A percentile compares a stretch with the other conserved stretches of the same genome.
Evolutionary conservation across 2,888 invertebrate species (phyloP).

Genomic region (Platycnemis pennipes): DNA sequence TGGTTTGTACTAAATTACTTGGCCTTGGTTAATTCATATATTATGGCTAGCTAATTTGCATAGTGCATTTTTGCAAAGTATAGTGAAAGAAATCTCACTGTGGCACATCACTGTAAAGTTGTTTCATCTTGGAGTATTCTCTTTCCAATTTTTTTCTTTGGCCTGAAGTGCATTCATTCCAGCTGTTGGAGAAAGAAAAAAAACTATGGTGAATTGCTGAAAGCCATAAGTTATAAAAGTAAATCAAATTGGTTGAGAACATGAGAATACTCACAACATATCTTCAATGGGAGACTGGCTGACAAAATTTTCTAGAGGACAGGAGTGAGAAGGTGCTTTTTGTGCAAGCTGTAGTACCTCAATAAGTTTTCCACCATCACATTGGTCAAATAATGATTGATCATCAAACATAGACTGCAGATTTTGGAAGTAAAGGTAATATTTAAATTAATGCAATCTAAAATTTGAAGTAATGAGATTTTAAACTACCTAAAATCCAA

Average conservation of each 20-base stretch:
- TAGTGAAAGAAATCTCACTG: background rate
- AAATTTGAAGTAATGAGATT: too few species aligned
- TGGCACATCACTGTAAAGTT: background rate
- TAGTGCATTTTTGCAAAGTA: too few species aligned
- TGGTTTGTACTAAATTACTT: too few species aligned
- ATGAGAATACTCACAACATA: background rate
- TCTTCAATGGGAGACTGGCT: background rate
- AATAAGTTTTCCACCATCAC: background rate
- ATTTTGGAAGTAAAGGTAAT: background rate
- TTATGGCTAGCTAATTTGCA: too few species aligned
- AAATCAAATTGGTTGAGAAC: background rate
- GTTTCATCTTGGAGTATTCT: background rate
- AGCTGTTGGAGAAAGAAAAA: background rate
- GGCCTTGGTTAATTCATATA: too few species aligned
- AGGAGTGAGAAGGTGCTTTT: background rate
- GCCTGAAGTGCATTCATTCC: background rate
- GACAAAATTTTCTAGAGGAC: background rate
- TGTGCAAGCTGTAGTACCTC: background rate
- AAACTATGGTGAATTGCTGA: background rate
- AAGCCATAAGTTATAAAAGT: background rate
- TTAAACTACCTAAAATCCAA: too few species aligned
- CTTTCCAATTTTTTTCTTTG: background rate
- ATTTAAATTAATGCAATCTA: background rate
- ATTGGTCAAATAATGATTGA: background rate
- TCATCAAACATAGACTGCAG: background rate